Conservation (phyloP, 2,888 invertebrate genomes). For the Coelopa pilipes region DNA sequence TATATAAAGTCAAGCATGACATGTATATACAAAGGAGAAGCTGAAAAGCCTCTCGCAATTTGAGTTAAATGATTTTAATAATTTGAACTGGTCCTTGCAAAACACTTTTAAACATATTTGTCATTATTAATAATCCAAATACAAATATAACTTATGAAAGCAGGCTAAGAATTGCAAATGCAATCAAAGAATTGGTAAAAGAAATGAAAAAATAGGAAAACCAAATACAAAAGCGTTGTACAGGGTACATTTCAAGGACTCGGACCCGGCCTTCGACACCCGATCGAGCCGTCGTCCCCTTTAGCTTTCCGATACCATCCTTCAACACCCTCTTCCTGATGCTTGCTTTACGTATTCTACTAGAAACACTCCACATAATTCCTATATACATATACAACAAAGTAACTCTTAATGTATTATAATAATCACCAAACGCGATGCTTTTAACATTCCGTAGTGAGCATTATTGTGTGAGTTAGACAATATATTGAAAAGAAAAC, state of each 20-base stretch:
- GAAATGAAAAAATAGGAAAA: not conserved
- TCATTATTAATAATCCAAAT: constrained; percentile 3
- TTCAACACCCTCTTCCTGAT: no score
- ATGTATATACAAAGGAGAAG: constrained; percentile 56
- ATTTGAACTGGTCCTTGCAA: constrained; percentile 2
- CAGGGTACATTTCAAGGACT: constrained; percentile 48
- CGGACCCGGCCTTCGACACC: no score
- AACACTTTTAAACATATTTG: constrained; percentile 7
- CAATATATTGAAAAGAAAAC: constrained; percentile 53
- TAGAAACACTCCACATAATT: not conserved
- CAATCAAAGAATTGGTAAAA: constrained; percentile 49
- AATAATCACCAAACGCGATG: constrained; percentile 43
- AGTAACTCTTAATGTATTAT: constrained; percentile 9
- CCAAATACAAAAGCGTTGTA: constrained; percentile 47
- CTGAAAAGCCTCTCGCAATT: constrained; percentile 61
- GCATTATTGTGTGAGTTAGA: constrained; percentile 67
- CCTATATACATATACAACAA: not conserved
- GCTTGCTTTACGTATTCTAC: no score
- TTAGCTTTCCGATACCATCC: no score
- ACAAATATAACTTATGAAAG: not conserved
- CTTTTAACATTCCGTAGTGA: constrained; percentile 39
- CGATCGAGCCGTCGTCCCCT: no score
- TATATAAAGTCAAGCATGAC: constrained; percentile 56
- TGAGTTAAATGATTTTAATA: not conserved
- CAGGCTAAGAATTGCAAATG: constrained; percentile 57